These are phyloP conservation scores for Nemapogon koenigi DNA, from an alignment of 2,888 invertebrate genomes.

Conservation along the genomic window DNA sequence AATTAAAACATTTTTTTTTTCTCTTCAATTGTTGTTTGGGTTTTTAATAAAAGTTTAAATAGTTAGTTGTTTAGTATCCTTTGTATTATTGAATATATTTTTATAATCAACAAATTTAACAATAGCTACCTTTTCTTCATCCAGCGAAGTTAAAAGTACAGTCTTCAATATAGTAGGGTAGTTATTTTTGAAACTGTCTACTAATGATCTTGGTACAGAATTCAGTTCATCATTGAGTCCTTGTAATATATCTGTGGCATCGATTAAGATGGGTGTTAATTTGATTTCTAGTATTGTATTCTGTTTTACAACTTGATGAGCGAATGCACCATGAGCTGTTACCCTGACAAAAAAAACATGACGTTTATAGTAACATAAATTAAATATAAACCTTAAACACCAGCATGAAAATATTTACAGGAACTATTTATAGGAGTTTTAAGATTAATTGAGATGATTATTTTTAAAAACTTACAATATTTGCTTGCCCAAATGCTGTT, in stretches of 20 bases:
- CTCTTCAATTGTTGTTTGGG: background rate
- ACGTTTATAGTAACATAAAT: no score
- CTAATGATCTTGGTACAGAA: constrained; percentile 22
- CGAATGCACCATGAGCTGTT: constrained; percentile 48
- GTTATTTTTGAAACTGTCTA: constrained; percentile 25
- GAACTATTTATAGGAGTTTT: background rate
- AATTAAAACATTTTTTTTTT: constrained; percentile 4
- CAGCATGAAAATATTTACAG: background rate
- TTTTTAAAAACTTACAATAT: constrained; percentile 41
- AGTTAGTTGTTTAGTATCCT: background rate
- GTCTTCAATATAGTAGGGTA: constrained; percentile 34
- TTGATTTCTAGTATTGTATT: constrained; percentile 45
- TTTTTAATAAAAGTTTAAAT: no score
- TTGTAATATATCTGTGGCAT: constrained; percentile 29
- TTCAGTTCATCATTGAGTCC: constrained; percentile 39
- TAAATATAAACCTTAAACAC: no score
- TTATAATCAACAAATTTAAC: background rate
- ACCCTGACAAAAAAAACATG: constrained; percentile 30
- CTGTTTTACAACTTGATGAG: constrained; percentile 50
- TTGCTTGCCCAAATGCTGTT: constrained; percentile 34
- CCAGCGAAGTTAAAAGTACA: constrained; percentile 33
- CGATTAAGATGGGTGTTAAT: constrained; percentile 36
- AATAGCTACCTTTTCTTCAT: constrained; percentile 45
- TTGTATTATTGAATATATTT: background rate
- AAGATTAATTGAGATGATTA: background rate